Percentiles rank a stretch among this genome's conserved stretches.
Evolutionary conservation across 2,888 invertebrate genomes (phyloP).

Genomic region (Nomada fabriciana): DNA sequence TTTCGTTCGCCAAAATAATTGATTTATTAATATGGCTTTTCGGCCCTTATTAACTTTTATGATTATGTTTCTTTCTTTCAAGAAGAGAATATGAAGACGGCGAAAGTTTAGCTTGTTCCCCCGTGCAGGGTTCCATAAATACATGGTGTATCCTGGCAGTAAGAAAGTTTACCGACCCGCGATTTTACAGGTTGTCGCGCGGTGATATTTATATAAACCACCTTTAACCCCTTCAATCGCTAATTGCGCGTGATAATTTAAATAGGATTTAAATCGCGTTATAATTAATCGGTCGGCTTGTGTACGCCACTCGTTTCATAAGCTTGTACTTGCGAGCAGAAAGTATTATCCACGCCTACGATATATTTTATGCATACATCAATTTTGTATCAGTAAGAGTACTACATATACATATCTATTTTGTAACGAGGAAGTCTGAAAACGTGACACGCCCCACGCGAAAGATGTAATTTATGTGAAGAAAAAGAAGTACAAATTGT

Average conservation of each 20-base stretch:
- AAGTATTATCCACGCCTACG: slow-evolving; percentile 12
- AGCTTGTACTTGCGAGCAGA: slow-evolving; percentile 25
- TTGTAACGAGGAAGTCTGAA: neutral
- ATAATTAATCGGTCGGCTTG: slow-evolving; percentile 50
- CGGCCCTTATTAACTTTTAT: neutral
- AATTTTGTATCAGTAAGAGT: neutral
- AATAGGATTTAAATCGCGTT: slow-evolving; percentile 54
- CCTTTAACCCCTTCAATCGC: slow-evolving; percentile 59
- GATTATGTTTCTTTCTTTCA: neutral
- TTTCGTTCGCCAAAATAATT: neutral
- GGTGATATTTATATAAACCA: slow-evolving; percentile 55
- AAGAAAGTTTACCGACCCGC: slow-evolving; percentile 63
- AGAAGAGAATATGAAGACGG: slow-evolving; percentile 4
- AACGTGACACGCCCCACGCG: no score
- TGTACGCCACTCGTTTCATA: slow-evolving; percentile 24
- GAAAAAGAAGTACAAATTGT: neutral
- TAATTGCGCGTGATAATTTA: slow-evolving; percentile 57
- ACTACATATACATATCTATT: neutral
- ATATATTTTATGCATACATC: neutral
- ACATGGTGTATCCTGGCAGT: slow-evolving; percentile 47
- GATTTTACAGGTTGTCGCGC: slow-evolving; percentile 46
- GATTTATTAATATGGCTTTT: neutral
- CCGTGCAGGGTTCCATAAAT: slow-evolving; percentile 51
- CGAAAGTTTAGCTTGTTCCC: slow-evolving; percentile 34
- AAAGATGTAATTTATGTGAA: no score